These are phyloP conservation scores for Petrolisthes manimaculis DNA, from an alignment of 2,888 invertebrate species.

Conservation along the genomic window DNA sequence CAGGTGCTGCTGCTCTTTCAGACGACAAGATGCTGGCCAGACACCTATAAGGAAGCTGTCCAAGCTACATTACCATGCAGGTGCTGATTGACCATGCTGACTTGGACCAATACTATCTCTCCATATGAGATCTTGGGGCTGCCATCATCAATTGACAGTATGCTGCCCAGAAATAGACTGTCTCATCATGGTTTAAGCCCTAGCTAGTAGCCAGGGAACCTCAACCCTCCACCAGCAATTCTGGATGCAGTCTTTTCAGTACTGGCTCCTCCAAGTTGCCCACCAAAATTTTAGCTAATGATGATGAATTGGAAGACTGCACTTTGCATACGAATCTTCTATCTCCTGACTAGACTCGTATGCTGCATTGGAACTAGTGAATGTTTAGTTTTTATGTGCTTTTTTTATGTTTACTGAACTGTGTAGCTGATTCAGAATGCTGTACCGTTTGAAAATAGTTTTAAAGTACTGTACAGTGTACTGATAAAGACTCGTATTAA, in stretches of 20 bases:
- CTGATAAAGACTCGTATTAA: no score
- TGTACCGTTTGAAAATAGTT: background rate
- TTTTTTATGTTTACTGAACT: background rate
- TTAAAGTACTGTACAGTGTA: background rate
- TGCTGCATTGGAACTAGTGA: background rate
- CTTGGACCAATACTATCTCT: background rate
- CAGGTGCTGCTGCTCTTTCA: no score
- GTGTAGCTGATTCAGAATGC: background rate
- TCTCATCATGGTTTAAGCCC: background rate
- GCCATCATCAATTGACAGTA: background rate
- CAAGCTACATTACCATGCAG: background rate
- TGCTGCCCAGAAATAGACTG: background rate
- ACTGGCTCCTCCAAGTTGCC: background rate
- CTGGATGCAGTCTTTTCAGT: background rate
- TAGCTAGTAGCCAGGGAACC: background rate
- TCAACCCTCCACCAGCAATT: background rate
- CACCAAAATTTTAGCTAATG: background rate
- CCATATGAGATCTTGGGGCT: background rate
- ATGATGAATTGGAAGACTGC: background rate
- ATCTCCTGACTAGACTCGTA: background rate
- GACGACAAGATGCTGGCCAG: no score
- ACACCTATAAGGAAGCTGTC: background rate
- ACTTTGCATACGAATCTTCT: background rate
- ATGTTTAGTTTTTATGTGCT: background rate
- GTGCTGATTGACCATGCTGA: conserved; percentile 1